Evolutionary conservation across 2,113 vertebrate species (phyloP).

Genomic region (Laticauda colubrina): DNA sequence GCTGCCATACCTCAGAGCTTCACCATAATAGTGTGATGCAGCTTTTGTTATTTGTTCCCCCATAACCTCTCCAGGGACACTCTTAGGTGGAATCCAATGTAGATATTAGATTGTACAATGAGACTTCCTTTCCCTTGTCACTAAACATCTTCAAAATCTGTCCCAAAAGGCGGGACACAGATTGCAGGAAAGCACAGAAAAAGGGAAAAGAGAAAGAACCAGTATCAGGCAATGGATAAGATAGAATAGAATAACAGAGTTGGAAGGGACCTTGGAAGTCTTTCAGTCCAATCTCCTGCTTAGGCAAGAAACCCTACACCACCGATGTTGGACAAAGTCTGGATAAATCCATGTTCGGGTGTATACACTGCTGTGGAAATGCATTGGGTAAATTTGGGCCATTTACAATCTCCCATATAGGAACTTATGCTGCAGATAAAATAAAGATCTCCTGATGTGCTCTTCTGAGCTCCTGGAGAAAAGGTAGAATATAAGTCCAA

Average conservation of each 20-base stretch:
- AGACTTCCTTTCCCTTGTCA: neutral
- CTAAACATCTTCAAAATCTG: neutral
- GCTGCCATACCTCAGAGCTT: too few species aligned
- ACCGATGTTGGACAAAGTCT: neutral
- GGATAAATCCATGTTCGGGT: neutral
- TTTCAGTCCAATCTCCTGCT: too few species aligned
- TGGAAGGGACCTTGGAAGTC: too few species aligned
- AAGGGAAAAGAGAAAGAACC: neutral
- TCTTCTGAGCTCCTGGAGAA: neutral
- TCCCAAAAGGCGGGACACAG: neutral
- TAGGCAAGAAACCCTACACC: too few species aligned
- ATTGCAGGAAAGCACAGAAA: neutral
- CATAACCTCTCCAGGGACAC: too few species aligned
- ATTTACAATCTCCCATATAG: neutral
- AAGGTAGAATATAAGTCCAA: neutral
- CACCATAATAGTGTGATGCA: too few species aligned
- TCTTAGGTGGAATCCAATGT: neutral
- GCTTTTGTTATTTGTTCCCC: too few species aligned
- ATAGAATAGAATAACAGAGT: neutral
- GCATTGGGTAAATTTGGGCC: neutral
- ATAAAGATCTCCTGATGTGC: neutral
- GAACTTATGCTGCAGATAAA: neutral
- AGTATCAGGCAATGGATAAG: neutral
- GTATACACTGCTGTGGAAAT: neutral
- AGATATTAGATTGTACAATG: neutral